Evolutionary conservation across 2,888 invertebrate species (phyloP).

Genomic region (Hyposoter dolosus): DNA sequence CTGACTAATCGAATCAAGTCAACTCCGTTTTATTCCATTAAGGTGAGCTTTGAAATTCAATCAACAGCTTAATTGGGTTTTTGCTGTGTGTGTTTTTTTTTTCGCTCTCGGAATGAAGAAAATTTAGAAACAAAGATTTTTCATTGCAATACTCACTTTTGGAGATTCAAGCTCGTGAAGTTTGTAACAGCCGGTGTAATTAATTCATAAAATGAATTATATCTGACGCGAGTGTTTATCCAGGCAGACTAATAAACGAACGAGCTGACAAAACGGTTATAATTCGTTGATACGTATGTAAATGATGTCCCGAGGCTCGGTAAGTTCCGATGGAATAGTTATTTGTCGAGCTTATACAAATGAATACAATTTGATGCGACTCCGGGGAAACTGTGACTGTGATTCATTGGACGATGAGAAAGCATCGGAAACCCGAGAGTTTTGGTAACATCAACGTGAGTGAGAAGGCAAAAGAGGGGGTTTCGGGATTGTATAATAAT

Average conservation of each 20-base stretch:
- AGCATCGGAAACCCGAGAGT: conserved; percentile 6
- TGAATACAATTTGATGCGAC: conserved; percentile 54
- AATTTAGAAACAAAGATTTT: neutral
- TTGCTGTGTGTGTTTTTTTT: no score
- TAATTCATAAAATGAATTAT: conserved; percentile 18
- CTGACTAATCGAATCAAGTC: neutral
- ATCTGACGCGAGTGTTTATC: conserved; percentile 42
- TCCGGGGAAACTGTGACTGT: conserved; percentile 3
- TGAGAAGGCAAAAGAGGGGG: conserved; percentile 30
- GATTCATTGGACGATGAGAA: conserved; percentile 8
- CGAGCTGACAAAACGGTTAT: conserved; percentile 57
- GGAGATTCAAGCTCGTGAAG: neutral
- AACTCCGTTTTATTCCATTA: neutral
- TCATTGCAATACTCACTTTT: neutral
- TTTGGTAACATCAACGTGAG: conserved; percentile 37
- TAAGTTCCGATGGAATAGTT: conserved; percentile 50
- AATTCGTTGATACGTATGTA: conserved; percentile 55
- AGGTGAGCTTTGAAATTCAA: neutral
- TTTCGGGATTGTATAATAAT: conserved; percentile 33
- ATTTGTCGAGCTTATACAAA: conserved; percentile 38
- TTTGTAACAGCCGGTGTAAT: conserved; percentile 15
- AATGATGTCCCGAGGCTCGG: conserved; percentile 43
- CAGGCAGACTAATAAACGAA: conserved; percentile 10
- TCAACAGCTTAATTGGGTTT: neutral
- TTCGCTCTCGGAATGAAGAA: neutral